Evolutionary conservation across 2,113 vertebrate species (phyloP).

Genomic region (Sinocyclocheilus grahami): DNA sequence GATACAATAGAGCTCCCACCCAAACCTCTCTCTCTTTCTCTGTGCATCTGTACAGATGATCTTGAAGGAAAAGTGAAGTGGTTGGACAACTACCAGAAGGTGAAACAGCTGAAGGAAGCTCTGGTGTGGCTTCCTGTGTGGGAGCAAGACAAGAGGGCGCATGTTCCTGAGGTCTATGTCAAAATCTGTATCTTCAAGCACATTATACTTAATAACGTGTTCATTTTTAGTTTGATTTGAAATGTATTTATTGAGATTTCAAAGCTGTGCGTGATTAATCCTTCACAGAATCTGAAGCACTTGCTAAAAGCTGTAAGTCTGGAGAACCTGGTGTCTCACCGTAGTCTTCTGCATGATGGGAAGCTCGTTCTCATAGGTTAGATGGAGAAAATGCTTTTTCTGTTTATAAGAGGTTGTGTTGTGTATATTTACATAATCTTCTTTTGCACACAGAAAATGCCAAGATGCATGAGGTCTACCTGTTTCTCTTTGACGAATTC

Average conservation of each 20-base stretch:
- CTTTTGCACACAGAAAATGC: slow-evolving; percentile 76
- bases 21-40: not conserved
- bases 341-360: slow-evolving; percentile 84
- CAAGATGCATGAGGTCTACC: slow-evolving; percentile 82
- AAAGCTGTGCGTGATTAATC: not conserved
- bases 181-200: not conserved
- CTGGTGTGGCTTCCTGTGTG: slow-evolving; percentile 88
- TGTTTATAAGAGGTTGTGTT: not conserved
- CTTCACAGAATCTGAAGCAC: slow-evolving; percentile 83
- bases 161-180: slow-evolving; percentile 85
- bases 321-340: slow-evolving; percentile 85
- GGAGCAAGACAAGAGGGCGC: slow-evolving; percentile 87
- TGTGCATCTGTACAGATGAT: slow-evolving; percentile 76
- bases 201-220: too few relatives aligned
- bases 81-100: slow-evolving; percentile 91
- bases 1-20: not conserved
- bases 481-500: slow-evolving; percentile 92
- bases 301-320: slow-evolving; percentile 81
- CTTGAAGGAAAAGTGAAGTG: slow-evolving; percentile 94
- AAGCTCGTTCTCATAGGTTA: slow-evolving; percentile 83
- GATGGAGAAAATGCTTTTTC: not conserved
- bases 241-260: not conserved
- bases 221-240: not conserved
- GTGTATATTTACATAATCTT: not conserved
- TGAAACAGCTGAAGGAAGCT: slow-evolving; percentile 84